Evolutionary conservation across 2,797 vertebrate genomes (phyloP), one percentile per base, ranked within the genome.

Genomic region (Betta splendens): DNA sequence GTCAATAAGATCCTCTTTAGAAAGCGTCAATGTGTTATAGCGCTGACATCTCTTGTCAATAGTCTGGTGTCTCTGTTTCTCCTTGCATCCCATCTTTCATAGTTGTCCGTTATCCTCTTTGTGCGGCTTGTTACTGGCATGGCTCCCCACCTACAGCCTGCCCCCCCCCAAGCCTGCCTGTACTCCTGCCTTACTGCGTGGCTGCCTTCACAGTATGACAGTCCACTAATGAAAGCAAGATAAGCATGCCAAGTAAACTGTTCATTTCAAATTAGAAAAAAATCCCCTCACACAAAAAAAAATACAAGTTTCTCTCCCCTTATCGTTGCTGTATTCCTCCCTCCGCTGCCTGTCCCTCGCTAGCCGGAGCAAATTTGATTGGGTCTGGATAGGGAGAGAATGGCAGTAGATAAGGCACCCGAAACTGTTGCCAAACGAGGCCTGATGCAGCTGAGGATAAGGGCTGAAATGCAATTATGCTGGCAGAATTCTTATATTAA

Each of bases 361-460:
- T 81, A 73, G 81, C 85, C 74, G 23, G 68, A 90, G 89, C 85
- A 91, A 89, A 91, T 90, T 88, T 92, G 90, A 93, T 91, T 91
- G 89, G 86, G 75, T 81, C 75, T 28, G 79, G 89, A 92, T 91
- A 91, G 86, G 79, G 66, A 83, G 77, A 89, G 90, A 92, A 89
- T 86, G 87, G 81, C 79, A 82, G 73, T 69, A 87, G 91, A 93
- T 92, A 93, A 92, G 88, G 60, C 69, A 15, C 81, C 78, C 58
- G 79, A 87, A 91, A 89, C 87, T 89, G 88, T 91, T 66, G 84
- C 75, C 86, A 86, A 91, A 90, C 73, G 75, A 87, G 79, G 80
- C 75, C 87, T 69, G 90, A 93, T 92, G 85, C 85, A 81, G 85
- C 80, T 22, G 48, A 56, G 87, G 91, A 93, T 93, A 92, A 93